Percentiles rank a stretch among this genome's conserved stretches.
phyloP scores from a whole-genome alignment of 2,888 invertebrate genomes.

The Caenorhabditis sp. region DNA sequence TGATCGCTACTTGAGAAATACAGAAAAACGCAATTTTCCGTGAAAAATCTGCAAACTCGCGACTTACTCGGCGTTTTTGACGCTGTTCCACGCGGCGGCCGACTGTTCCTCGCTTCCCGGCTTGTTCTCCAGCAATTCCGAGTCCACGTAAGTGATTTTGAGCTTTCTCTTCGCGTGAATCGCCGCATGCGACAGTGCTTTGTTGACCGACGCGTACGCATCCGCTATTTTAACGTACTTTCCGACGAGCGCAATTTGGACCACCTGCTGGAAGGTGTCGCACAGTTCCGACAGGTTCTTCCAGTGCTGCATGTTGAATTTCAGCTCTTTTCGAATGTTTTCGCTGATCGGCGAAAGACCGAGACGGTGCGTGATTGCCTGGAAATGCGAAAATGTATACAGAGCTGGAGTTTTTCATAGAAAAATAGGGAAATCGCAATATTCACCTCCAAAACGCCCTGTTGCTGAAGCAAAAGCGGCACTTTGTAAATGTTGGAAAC shows the following conservation, averaged over 20 bases:
- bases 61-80: constrained; percentile 72
- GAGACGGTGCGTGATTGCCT: constrained; percentile 57
- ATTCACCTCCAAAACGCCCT: constrained; percentile 65
- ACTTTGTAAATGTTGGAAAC: constrained; percentile 95
- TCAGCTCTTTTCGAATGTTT: constrained; percentile 52
- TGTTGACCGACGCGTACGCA: constrained; percentile 88
- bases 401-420: too few species aligned
- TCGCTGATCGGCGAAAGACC: constrained; percentile 41
- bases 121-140: constrained; percentile 65
- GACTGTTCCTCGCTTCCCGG: constrained; percentile 52
- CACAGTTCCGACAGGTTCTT: constrained; percentile 69
- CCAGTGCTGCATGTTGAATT: constrained; percentile 73
- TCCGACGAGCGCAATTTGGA: constrained; percentile 85
- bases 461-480: constrained; percentile 91
- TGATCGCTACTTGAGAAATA: too few species aligned
- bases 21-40: too few species aligned
- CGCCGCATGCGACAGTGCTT: constrained; percentile 91
- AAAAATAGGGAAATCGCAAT: constrained; percentile 25
- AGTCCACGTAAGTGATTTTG: constrained; percentile 83
- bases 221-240: constrained; percentile 90
- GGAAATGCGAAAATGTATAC: background rate
- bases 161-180: constrained; percentile 89
- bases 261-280: constrained; percentile 79
- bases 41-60: too few species aligned
- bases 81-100: constrained; percentile 63